These are phyloP conservation scores for Sisyra nigra DNA, from an alignment of 2,888 invertebrate genomes.

Conservation along the genomic window DNA sequence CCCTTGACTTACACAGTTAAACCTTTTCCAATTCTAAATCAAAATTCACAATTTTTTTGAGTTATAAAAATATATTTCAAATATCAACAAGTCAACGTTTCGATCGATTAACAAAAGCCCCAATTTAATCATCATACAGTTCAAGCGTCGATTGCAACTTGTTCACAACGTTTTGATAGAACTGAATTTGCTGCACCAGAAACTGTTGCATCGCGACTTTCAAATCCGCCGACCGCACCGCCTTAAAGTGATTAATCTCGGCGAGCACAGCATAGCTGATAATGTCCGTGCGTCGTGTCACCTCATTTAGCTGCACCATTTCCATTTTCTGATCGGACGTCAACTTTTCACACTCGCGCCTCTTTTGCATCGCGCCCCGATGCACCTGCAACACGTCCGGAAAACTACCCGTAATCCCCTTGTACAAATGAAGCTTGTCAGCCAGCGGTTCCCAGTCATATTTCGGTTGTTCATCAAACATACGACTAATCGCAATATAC, in stretches of 20 bases:
- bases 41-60: too few species aligned
- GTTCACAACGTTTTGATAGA: slow-evolving; percentile 73
- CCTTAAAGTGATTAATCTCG: slow-evolving; percentile 87
- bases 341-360: slow-evolving; percentile 72
- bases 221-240: slow-evolving; percentile 71
- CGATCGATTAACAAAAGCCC: too few species aligned
- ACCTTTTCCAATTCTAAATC: too few species aligned
- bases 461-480: slow-evolving; percentile 83
- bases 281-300: slow-evolving; percentile 72
- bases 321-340: slow-evolving; percentile 71
- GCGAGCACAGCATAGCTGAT: slow-evolving; percentile 87
- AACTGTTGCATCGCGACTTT: slow-evolving; percentile 74
- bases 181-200: slow-evolving; percentile 74
- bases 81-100: not conserved
- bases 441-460: slow-evolving; percentile 80
- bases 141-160: slow-evolving; percentile 48
- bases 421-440: slow-evolving; percentile 86
- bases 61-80: not conserved
- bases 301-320: slow-evolving; percentile 61
- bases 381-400: slow-evolving; percentile 84
- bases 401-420: slow-evolving; percentile 77
- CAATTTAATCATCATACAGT: slow-evolving; percentile 29
- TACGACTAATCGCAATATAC: slow-evolving; percentile 74
- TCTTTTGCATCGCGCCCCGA: slow-evolving; percentile 78
- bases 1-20: too few species aligned